Percentiles rank a stretch among this genome's conserved stretches.
phyloP scores from a whole-genome alignment of 2,797 vertebrate genomes.

The Gallinago solitaria region DNA sequence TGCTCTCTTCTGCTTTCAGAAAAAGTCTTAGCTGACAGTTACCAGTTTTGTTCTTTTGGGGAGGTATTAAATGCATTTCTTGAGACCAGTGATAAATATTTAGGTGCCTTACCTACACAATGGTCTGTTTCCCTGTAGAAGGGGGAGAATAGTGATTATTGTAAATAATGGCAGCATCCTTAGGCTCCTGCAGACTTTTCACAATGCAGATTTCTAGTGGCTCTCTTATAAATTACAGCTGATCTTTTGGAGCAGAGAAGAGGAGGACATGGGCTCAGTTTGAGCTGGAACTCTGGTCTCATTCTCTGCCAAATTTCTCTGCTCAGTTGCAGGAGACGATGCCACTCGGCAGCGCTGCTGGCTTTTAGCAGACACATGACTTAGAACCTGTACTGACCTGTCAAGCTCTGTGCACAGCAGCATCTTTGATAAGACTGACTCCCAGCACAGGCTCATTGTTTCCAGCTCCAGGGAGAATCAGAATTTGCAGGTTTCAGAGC shows the following conservation, averaged over 20 bases:
- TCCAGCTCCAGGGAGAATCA: not conserved
- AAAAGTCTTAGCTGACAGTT: not conserved
- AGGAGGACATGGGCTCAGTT: not conserved
- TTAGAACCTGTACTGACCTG: conserved; percentile 23
- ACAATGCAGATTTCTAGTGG: not conserved
- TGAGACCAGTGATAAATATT: not conserved
- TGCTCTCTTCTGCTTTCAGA: not conserved
- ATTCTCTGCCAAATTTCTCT: not conserved
- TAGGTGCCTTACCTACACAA: not conserved
- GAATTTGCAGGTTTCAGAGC: conserved; percentile 33
- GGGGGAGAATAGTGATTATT: not conserved
- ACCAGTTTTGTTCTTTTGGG: not conserved
- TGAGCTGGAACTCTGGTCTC: not conserved
- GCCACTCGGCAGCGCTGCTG: not conserved
- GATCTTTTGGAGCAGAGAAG: not conserved
- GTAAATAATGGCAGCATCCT: not conserved
- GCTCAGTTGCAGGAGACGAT: not conserved
- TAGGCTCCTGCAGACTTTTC: not conserved
- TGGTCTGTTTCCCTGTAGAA: not conserved
- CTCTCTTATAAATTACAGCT: not conserved
- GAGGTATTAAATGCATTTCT: not conserved
- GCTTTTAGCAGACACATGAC: not conserved
- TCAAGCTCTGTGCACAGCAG: not conserved
- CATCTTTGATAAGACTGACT: not conserved
- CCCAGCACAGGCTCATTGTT: conserved; percentile 12